phyloP scores from a whole-genome alignment of 2,113 vertebrate species.

The Megaptera novaeangliae region DNA sequence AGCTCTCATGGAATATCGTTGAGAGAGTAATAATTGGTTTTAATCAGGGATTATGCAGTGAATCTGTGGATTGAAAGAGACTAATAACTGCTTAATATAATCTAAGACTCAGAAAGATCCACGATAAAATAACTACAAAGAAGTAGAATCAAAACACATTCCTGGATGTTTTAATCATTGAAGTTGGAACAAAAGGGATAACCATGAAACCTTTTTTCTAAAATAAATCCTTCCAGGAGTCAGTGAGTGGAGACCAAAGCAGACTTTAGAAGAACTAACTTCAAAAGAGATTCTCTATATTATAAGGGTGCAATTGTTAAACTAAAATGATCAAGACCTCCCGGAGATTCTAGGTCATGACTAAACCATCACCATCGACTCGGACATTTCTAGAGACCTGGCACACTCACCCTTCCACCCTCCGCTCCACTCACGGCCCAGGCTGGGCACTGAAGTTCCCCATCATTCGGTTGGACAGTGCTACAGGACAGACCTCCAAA shows the following conservation, averaged over 20 bases:
- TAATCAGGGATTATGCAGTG: background rate
- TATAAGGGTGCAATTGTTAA: background rate
- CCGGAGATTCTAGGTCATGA: background rate
- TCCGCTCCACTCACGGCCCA: background rate
- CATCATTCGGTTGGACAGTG: accelerated
- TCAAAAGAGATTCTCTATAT: conserved; percentile 1
- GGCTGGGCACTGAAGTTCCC: background rate
- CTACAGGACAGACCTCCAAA: background rate
- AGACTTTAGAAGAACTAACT: conserved; percentile 33
- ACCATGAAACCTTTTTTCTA: background rate
- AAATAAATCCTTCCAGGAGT: background rate
- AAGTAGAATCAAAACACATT: background rate
- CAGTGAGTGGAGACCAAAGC: background rate
- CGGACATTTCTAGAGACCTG: background rate
- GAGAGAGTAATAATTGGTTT: background rate
- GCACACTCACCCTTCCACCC: background rate
- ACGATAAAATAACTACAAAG: background rate
- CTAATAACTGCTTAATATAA: background rate
- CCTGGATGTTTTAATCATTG: conserved; percentile 21
- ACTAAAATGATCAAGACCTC: background rate
- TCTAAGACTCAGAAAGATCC: background rate
- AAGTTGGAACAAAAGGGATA: conserved; percentile 3
- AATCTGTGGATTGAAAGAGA: conserved; percentile 3
- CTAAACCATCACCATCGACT: background rate
- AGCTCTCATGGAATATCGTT: background rate